Base-by-base conservation (phyloP, 2,888 invertebrate genomes). In the Epistrophella euchroma region DNA sequence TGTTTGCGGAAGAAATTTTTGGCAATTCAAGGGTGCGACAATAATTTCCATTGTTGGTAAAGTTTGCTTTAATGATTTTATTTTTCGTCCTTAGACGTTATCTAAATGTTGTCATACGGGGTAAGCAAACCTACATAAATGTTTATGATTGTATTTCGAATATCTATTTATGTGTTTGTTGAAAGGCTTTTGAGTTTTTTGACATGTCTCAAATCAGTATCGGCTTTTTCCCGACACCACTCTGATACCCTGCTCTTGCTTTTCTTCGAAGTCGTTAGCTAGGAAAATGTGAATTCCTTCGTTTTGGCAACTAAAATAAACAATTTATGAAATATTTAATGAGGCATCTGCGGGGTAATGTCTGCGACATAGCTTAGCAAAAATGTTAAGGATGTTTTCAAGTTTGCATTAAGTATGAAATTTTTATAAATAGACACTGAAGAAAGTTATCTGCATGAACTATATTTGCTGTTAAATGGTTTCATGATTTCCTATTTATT, bases 1-100 rank as follows among this genome's bases (percentile, higher is more conserved):
- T 80, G 60, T 73, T 81, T 80, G 47, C 47, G 45, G 58, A 71
- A 66, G 74, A 64, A 76, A 58, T 37, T 32, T 68, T 52, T 52
- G 45, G 19, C 80, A 68, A 72, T 60, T 74, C 66, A 58, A n/a
- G 37, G 72, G 43, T 72, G 58, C 58, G 85, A 73, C 58, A 76
- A 76, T 85, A 80, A 85, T 85, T 85, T 80, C 60, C 76, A 76
- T 85, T 60, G 76, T 68, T 72, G 35, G 28, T 37, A n/a, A 43
- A 68, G 62, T 62, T 50, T 58, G 50, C 64, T 70, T 70, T 50
- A 80, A 60, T 72, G 62, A 68, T 68, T 68, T 68, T 68, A 52
- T 71, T 64, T 64, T 56, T 52, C 55, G 28, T 70, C 52, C 47
- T 68, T 10, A 50, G 66, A 66, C 43, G 17, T 50, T 66, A 66